Conservation (phyloP, 2,888 invertebrate species). For the Fissipunctia ypsillon region DNA sequence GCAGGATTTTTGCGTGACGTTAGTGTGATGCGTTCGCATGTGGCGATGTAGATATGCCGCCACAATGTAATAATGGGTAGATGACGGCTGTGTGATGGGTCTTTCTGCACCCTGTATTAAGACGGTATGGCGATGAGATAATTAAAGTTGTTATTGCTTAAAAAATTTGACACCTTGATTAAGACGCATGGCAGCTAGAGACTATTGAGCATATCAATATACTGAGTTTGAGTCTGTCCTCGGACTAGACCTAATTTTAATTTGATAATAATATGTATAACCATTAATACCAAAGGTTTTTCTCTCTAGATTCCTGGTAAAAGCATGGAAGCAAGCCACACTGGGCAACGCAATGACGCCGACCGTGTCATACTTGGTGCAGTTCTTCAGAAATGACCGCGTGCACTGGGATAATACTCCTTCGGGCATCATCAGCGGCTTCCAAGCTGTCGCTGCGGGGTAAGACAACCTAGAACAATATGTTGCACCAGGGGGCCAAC, state of each 20-base stretch:
- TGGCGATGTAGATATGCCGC: too few species aligned
- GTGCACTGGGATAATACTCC: slow-evolving; percentile 83
- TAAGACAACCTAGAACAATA: slow-evolving; percentile 71
- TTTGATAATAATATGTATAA: not conserved
- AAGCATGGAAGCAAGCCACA: slow-evolving; percentile 93
- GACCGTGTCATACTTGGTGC: slow-evolving; percentile 92
- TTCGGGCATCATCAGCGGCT: slow-evolving; percentile 90
- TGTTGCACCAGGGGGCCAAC: too few species aligned
- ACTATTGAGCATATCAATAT: not conserved
- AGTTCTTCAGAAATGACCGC: slow-evolving; percentile 71
- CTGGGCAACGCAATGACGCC: slow-evolving; percentile 91
- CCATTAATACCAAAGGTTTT: not conserved
- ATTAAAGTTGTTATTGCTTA: not conserved
- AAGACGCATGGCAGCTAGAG: not conserved
- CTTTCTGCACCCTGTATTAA: too few species aligned
- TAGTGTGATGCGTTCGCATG: too few species aligned
- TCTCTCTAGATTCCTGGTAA: slow-evolving; percentile 92
- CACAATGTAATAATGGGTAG: too few species aligned
- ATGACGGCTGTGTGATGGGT: too few species aligned
- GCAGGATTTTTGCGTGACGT: too few species aligned
- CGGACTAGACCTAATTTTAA: not conserved
- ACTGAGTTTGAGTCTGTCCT: not conserved
- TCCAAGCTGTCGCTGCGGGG: slow-evolving; percentile 92
- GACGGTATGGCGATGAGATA: too few species aligned
- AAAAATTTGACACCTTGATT: not conserved